These are phyloP conservation scores for Nowickia ferox DNA, from an alignment of 2,888 invertebrate species.

Conservation along the genomic window DNA sequence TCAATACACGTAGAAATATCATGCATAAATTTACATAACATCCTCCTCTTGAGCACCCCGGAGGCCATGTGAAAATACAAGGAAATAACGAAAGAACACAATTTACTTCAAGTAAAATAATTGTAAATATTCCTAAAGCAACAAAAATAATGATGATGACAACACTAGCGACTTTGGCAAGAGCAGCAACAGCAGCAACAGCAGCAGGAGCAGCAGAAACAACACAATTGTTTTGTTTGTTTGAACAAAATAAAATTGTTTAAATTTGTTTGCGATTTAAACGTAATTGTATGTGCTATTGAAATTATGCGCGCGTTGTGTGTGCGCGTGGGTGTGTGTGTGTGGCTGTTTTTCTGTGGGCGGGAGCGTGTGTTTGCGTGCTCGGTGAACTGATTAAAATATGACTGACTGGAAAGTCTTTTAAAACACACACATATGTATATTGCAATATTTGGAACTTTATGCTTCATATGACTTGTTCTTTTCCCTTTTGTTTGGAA, in stretches of 20 bases:
- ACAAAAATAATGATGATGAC: constrained; percentile 46
- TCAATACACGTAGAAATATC: constrained; percentile 68
- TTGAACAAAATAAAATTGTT: constrained; percentile 63
- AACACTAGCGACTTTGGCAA: constrained; percentile 42
- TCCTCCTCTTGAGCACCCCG: constrained; percentile 31
- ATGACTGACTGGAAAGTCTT: not conserved
- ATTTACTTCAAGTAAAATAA: constrained; percentile 59
- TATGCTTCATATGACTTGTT: not conserved
- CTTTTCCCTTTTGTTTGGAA: not conserved
- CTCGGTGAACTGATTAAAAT: not conserved
- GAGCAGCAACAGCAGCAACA: constrained; percentile 47
- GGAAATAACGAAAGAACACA: constrained; percentile 6
- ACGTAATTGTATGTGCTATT: constrained; percentile 14
- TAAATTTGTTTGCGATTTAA: constrained; percentile 57
- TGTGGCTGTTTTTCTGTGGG: not conserved
- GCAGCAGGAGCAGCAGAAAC: constrained; percentile 43
- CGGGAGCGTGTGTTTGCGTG: not conserved
- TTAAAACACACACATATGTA: too few relatives aligned
- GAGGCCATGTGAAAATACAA: constrained; percentile 55
- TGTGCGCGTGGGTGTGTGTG: too few relatives aligned
- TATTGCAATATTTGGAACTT: not conserved
- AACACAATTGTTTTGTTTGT: constrained; percentile 60
- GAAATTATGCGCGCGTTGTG: not conserved
- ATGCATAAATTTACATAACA: constrained; percentile 50
- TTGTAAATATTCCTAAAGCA: constrained; percentile 58